Evolutionary conservation across 2,113 vertebrate genomes (phyloP).

Genomic region (Oreotrochilus melanogaster): DNA sequence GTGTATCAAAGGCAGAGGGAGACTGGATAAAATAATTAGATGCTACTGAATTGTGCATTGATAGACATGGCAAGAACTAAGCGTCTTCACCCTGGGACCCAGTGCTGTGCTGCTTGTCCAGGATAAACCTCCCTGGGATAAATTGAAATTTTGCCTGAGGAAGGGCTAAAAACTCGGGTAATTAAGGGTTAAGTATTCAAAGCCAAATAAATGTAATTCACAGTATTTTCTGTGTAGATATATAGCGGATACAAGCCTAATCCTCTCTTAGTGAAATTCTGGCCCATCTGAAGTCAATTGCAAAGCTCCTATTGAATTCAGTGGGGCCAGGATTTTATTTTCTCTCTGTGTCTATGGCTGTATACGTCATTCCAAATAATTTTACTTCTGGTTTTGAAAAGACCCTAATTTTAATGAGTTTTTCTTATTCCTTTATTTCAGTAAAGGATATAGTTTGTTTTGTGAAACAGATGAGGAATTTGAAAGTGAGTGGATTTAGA

Average conservation of each 20-base stretch:
- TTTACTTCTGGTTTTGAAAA: conserved; percentile 48
- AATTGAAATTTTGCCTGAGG: background rate
- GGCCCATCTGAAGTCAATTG: conserved; percentile 72
- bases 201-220: conserved; percentile 55
- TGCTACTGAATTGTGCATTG: conserved; percentile 58
- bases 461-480: conserved; percentile 49
- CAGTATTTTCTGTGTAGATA: conserved; percentile 44
- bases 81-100: background rate
- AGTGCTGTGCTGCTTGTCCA: background rate
- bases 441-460: conserved; percentile 52
- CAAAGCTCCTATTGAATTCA: conserved; percentile 67
- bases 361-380: conserved; percentile 46
- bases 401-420: conserved; percentile 44
- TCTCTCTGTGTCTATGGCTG: conserved; percentile 34
- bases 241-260: conserved; percentile 33
- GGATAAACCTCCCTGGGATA: conserved; percentile 1
- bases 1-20: conserved; percentile 57
- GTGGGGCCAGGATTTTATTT: conserved; percentile 62
- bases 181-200: conserved; percentile 34
- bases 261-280: conserved; percentile 60
- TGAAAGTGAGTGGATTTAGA: conserved; percentile 39
- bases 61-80: conserved; percentile 53
- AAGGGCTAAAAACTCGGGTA: conserved; percentile 14
- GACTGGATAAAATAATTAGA: conserved; percentile 65
- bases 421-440: conserved; percentile 48